Conservation (phyloP, 2,113 vertebrate genomes). For the Epinephelus cyanopodus region DNA sequence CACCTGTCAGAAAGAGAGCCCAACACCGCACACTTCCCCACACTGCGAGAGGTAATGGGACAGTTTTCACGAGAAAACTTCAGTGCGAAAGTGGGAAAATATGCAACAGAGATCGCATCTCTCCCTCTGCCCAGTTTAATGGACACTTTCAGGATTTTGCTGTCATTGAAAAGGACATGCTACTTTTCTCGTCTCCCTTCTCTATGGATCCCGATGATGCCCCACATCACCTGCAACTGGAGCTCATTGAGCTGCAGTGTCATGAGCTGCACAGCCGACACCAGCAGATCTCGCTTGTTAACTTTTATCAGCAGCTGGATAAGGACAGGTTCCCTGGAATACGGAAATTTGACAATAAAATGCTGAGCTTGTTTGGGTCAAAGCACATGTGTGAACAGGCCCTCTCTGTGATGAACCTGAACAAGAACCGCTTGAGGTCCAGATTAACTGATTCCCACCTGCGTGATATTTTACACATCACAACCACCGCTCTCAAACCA, state of each 20-base stretch:
- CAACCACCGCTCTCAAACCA: neutral
- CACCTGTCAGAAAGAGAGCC: slow-evolving; percentile 34
- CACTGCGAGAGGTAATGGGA: slow-evolving; percentile 40
- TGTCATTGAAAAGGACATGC: slow-evolving; percentile 49
- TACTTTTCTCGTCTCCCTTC: slow-evolving; percentile 38
- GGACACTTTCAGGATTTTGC: slow-evolving; percentile 45
- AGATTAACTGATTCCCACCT: neutral
- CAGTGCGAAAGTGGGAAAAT: slow-evolving; percentile 39
- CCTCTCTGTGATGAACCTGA: too few relatives aligned
- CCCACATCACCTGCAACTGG: neutral
- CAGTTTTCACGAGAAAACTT: slow-evolving; percentile 51
- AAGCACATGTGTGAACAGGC: too few relatives aligned
- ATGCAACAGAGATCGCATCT: slow-evolving; percentile 43
- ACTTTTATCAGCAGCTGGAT: neutral
- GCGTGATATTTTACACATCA: neutral
- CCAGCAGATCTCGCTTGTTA: too few relatives aligned
- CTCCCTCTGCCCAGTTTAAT: slow-evolving; percentile 43
- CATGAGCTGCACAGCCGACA: too few relatives aligned
- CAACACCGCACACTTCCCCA: slow-evolving; percentile 40
- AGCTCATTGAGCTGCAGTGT: too few relatives aligned
- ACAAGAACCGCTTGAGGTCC: neutral
- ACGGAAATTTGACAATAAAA: too few relatives aligned
- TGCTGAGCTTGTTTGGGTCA: too few relatives aligned
- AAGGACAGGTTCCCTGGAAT: too few relatives aligned
- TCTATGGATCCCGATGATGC: slow-evolving; percentile 19